phyloP scores from a whole-genome alignment of 2,888 invertebrate species.

The Eumacrocentrus americanus region DNA sequence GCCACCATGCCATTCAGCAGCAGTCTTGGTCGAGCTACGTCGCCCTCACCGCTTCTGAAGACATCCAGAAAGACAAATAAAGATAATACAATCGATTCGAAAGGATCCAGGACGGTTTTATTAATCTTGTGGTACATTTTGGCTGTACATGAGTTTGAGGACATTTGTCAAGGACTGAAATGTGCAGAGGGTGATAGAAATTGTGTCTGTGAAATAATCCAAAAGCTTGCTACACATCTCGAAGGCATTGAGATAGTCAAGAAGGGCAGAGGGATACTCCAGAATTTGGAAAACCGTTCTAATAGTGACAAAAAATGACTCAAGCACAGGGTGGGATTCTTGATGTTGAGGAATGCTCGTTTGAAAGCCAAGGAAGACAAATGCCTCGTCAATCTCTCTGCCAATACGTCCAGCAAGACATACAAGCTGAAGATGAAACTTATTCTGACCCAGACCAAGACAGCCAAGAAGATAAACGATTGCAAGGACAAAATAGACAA shows the following conservation, averaged over 20 bases:
- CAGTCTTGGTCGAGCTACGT: conserved; percentile 44
- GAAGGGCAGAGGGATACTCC: not conserved
- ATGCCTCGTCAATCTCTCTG: conserved; percentile 1
- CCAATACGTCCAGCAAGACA: not conserved
- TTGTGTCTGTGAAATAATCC: conserved; percentile 9
- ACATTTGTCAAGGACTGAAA: conserved; percentile 9
- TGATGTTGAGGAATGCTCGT: not conserved
- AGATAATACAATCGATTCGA: conserved; percentile 8
- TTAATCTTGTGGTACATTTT: conserved; percentile 6
- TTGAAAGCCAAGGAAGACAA: not conserved
- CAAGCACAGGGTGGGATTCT: not conserved
- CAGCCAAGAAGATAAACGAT: conserved; percentile 24
- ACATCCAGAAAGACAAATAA: conserved; percentile 32
- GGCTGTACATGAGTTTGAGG: not conserved
- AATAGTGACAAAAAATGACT: not conserved
- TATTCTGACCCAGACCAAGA: conserved; percentile 13
- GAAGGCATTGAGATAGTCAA: not conserved
- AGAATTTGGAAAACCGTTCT: not conserved
- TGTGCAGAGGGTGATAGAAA: not conserved
- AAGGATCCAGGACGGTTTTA: not conserved
- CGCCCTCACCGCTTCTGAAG: conserved; percentile 50
- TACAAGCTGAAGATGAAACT: conserved; percentile 16
- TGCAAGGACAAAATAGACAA: conserved; percentile 26
- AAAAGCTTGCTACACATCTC: not conserved
- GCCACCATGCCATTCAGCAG: conserved; percentile 45